These are phyloP conservation scores for Aphyosemion australe DNA, from an alignment of 2,113 vertebrate genomes.

Conservation along the genomic window DNA sequence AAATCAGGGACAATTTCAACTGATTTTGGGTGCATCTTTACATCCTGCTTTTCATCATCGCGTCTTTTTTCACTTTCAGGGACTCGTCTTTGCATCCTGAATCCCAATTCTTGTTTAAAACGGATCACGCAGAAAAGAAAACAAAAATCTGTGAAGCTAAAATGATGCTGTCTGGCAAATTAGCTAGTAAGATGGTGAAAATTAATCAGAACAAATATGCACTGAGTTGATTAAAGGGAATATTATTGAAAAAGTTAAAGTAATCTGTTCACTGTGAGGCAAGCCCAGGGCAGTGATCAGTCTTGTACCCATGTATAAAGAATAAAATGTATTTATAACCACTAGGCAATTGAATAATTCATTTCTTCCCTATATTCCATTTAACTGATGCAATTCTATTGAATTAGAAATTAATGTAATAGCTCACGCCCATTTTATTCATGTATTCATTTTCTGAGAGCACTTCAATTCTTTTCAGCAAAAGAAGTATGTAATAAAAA, in stretches of 20 bases:
- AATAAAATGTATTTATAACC: constrained; percentile 81
- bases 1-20: constrained; percentile 97
- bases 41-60: constrained; percentile 78
- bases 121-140: constrained; percentile 68
- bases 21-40: constrained; percentile 84
- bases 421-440: constrained; percentile 55
- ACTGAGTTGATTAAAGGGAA: constrained; percentile 94
- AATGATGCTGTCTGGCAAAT: constrained; percentile 39
- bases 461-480: constrained; percentile 80
- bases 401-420: constrained; percentile 47
- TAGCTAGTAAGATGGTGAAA: constrained; percentile 54
- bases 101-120: constrained; percentile 82
- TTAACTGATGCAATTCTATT: constrained; percentile 65
- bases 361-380: constrained; percentile 52
- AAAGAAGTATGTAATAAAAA: constrained; percentile 71
- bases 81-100: constrained; percentile 74
- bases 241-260: constrained; percentile 43
- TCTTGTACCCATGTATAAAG: constrained; percentile 69
- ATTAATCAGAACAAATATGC: constrained; percentile 83
- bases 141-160: constrained; percentile 77
- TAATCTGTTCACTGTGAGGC: constrained; percentile 47
- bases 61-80: constrained; percentile 80
- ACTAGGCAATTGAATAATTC: constrained; percentile 73
- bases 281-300: constrained; percentile 63
- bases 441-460: constrained; percentile 73